These are phyloP conservation scores for Meliscaeva auricollis DNA, from an alignment of 2,888 invertebrate genomes.

Conservation along the genomic window DNA sequence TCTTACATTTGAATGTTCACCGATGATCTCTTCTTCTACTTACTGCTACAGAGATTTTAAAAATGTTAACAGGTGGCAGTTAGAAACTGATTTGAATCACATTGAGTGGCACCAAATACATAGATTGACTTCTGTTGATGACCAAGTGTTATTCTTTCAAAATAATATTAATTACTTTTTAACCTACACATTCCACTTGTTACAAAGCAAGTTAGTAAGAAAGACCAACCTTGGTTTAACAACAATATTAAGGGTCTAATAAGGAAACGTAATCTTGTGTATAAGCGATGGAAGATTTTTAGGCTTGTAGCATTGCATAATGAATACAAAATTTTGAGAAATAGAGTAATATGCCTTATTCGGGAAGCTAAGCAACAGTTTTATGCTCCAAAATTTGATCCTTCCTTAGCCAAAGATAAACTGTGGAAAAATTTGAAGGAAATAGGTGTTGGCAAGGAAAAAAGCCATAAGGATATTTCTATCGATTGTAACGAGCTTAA, in stretches of 20 bases:
- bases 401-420: neutral
- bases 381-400: neutral
- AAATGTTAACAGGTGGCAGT: conserved; percentile 2
- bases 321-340: neutral
- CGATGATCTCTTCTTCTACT: neutral
- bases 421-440: neutral
- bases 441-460: neutral
- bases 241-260: neutral
- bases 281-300: conserved; percentile 22
- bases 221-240: neutral
- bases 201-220: neutral
- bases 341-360: neutral
- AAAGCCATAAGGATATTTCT: neutral
- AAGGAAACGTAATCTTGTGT: neutral
- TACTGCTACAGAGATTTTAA: conserved; percentile 6
- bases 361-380: neutral
- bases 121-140: neutral
- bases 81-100: conserved; percentile 3
- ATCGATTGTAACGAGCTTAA: neutral
- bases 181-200: neutral
- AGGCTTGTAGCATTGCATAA: neutral
- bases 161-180: neutral
- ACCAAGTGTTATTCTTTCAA: too few species aligned
- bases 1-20: conserved; percentile 5
- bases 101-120: conserved; percentile 1